Conservation (phyloP, 2,888 invertebrate genomes). For the Metellina segmentata region DNA sequence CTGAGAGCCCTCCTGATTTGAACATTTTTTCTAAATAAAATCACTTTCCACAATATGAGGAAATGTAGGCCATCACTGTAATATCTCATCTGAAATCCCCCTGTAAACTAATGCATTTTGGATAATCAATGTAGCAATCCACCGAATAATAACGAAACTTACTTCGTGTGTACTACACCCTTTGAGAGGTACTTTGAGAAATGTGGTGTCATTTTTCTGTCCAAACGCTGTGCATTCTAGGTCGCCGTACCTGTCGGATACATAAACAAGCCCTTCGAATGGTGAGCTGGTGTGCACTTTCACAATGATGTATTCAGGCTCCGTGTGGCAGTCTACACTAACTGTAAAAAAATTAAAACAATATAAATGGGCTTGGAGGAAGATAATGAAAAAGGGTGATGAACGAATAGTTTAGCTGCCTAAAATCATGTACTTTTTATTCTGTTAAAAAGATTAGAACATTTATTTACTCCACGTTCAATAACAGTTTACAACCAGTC, state of each 20-base stretch:
- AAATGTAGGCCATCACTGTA: too few relatives aligned
- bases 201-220: slow-evolving; percentile 53
- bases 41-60: too few relatives aligned
- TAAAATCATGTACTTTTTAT: background rate
- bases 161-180: slow-evolving; percentile 72
- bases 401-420: background rate
- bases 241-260: slow-evolving; percentile 65
- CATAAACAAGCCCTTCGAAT: slow-evolving; percentile 70
- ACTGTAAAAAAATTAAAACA: slow-evolving; percentile 33
- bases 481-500: background rate
- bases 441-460: background rate
- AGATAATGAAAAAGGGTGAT: background rate
- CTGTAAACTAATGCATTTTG: too few relatives aligned
- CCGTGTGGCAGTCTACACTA: slow-evolving; percentile 72
- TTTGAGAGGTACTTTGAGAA: slow-evolving; percentile 64
- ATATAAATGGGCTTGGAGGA: background rate
- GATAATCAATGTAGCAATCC: too few relatives aligned
- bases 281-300: slow-evolving; percentile 52
- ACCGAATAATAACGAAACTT: background rate
- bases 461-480: background rate
- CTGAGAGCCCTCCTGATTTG: too few relatives aligned
- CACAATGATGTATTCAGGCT: slow-evolving; percentile 67
- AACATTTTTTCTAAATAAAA: too few relatives aligned
- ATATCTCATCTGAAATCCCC: too few relatives aligned
- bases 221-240: slow-evolving; percentile 51